phyloP scores from a whole-genome alignment of 2,113 vertebrate genomes.

The Zosterops hypoxanthus region DNA sequence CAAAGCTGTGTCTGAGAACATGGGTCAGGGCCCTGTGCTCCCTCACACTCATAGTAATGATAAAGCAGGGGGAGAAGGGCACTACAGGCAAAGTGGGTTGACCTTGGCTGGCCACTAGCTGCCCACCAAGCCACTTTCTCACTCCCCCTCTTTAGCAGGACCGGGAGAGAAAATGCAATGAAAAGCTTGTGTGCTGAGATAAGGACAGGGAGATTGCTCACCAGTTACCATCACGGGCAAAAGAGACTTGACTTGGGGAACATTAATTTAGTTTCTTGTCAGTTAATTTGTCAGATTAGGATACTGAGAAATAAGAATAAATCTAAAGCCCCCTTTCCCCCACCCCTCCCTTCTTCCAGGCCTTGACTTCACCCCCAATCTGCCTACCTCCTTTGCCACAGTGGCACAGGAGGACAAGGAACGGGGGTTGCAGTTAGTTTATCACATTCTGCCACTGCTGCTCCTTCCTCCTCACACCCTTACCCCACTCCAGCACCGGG shows the following conservation, averaged over 20 bases:
- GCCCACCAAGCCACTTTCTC: background rate
- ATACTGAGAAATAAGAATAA: background rate
- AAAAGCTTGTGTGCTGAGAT: background rate
- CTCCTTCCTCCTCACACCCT: background rate
- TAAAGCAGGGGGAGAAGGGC: background rate
- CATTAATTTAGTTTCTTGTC: background rate
- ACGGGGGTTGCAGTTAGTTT: background rate
- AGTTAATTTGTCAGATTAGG: background rate
- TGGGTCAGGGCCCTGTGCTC: background rate
- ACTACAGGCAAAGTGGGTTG: background rate
- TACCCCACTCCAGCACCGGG: background rate
- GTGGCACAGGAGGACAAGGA: rapidly evolving
- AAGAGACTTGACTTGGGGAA: background rate
- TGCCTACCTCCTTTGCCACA: background rate
- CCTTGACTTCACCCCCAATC: background rate
- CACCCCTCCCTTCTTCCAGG: background rate
- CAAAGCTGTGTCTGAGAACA: background rate
- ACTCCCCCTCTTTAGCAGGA: background rate
- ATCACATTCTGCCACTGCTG: background rate
- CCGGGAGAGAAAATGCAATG: background rate
- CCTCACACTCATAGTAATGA: no score
- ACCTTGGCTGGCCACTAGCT: background rate
- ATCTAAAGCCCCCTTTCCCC: background rate
- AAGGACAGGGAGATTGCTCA: background rate
- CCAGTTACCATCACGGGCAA: rapidly evolving